Percentiles rank a stretch among this genome's conserved stretches.
phyloP scores from a whole-genome alignment of 1,140 invertebrate genomes.

The Drosophila rhopaloa region DNA sequence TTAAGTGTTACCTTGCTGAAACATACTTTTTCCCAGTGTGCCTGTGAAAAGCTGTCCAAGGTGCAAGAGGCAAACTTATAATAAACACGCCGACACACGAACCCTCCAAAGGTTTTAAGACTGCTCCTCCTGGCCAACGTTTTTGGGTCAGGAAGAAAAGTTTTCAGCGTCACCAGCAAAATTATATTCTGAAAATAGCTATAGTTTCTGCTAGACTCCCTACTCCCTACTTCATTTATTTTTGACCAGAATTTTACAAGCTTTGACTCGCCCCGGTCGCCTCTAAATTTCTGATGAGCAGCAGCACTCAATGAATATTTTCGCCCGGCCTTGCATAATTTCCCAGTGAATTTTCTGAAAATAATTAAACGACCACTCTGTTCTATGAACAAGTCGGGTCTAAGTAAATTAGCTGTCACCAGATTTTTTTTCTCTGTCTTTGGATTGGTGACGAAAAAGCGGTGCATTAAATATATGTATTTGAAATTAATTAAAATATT shows the following conservation, averaged over 20 bases:
- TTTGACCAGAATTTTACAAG: slow-evolving; percentile 46
- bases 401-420: slow-evolving; percentile 47
- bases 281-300: slow-evolving; percentile 76
- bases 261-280: slow-evolving; percentile 10
- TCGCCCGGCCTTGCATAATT: slow-evolving; percentile 41
- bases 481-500: slow-evolving; percentile 44
- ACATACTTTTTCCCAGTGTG: background rate
- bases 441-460: background rate
- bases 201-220: slow-evolving; percentile 47
- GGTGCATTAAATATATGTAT: slow-evolving; percentile 10
- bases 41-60: slow-evolving; percentile 12
- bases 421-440: slow-evolving; percentile 8
- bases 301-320: slow-evolving; percentile 64
- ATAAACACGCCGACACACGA: slow-evolving; percentile 46
- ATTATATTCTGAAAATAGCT: slow-evolving; percentile 76
- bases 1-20: too few relatives aligned
- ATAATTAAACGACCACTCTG: slow-evolving; percentile 57
- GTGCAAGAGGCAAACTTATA: slow-evolving; percentile 60
- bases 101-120: slow-evolving; percentile 4
- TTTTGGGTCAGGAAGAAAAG: slow-evolving; percentile 66
- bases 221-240: slow-evolving; percentile 29
- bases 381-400: background rate
- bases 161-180: slow-evolving; percentile 48
- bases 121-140: slow-evolving; percentile 30
- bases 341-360: slow-evolving; percentile 58